phyloP scores from a whole-genome alignment of 2,113 vertebrate species.

The Calonectris borealis region DNA sequence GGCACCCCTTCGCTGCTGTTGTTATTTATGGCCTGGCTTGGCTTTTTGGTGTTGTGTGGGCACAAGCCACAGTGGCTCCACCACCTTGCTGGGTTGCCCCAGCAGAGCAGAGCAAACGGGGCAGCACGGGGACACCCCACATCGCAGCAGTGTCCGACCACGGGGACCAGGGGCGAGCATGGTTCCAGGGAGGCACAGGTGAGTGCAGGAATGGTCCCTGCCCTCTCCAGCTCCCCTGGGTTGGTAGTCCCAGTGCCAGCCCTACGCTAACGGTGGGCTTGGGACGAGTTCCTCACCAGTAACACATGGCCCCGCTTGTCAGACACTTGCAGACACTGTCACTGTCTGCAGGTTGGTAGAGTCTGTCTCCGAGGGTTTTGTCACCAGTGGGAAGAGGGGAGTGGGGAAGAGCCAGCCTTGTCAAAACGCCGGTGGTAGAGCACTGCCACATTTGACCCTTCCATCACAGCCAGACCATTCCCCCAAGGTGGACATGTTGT shows the following conservation, averaged over 20 bases:
- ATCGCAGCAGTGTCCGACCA: accelerated
- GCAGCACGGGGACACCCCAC: accelerated
- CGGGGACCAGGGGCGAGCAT: accelerated
- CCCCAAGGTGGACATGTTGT: background rate
- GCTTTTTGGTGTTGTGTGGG: background rate
- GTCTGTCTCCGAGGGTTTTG: background rate
- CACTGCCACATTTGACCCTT: background rate
- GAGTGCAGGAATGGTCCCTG: background rate
- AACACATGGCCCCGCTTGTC: background rate
- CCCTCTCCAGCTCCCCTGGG: background rate
- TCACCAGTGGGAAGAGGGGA: background rate
- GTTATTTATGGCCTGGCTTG: too few species aligned
- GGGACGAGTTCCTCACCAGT: background rate
- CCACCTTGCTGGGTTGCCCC: background rate
- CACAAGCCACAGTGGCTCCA: background rate
- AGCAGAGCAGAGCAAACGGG: background rate
- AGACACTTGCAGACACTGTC: background rate
- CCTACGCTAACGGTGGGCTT: background rate
- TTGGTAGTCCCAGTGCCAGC: background rate
- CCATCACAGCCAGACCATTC: background rate
- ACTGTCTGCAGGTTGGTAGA: background rate
- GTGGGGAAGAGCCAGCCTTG: background rate
- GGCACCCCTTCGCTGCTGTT: background rate
- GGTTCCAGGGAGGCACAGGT: background rate
- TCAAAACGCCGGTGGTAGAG: background rate